These are phyloP conservation scores for Rhadina sibilatrix DNA, from an alignment of 2,113 vertebrate species.

Conservation along the genomic window DNA sequence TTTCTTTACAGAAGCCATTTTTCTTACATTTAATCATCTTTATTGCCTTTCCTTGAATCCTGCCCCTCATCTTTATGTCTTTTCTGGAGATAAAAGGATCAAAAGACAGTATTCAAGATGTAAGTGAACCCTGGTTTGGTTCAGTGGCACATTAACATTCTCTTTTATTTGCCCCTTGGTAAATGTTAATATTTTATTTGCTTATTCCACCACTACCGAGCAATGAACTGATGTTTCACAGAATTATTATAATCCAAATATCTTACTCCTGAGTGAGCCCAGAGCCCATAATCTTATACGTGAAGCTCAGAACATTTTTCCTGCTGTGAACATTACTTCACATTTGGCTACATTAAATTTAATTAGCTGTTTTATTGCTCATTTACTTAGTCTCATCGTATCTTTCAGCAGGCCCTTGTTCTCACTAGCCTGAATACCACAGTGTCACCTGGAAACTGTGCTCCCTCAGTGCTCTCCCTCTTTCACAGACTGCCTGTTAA, in stretches of 20 bases:
- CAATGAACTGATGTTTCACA: slow-evolving; percentile 8
- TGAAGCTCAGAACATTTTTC: slow-evolving; percentile 38
- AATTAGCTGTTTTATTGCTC: slow-evolving; percentile 41
- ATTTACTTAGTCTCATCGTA: neutral
- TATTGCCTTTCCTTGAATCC: neutral
- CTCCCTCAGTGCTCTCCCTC: neutral
- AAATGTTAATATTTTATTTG: slow-evolving; percentile 52
- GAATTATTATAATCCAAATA: slow-evolving; percentile 1
- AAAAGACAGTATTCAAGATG: neutral
- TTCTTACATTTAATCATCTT: neutral
- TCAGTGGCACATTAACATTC: neutral
- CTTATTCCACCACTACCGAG: neutral
- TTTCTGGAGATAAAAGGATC: neutral
- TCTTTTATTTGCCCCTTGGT: slow-evolving; percentile 17
- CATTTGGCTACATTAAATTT: slow-evolving; percentile 34
- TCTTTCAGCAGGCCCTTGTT: neutral
- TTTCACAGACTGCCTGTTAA: neutral
- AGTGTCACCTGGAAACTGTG: neutral
- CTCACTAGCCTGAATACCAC: neutral
- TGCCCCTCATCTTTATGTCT: neutral
- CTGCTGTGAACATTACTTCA: neutral
- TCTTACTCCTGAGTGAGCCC: slow-evolving; percentile 18
- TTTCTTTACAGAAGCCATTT: neutral
- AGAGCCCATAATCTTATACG: neutral
- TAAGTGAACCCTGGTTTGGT: neutral